These are phyloP conservation scores for Harlomillsia oculata DNA, from an alignment of 1,140 invertebrate species.

Conservation along the genomic window DNA sequence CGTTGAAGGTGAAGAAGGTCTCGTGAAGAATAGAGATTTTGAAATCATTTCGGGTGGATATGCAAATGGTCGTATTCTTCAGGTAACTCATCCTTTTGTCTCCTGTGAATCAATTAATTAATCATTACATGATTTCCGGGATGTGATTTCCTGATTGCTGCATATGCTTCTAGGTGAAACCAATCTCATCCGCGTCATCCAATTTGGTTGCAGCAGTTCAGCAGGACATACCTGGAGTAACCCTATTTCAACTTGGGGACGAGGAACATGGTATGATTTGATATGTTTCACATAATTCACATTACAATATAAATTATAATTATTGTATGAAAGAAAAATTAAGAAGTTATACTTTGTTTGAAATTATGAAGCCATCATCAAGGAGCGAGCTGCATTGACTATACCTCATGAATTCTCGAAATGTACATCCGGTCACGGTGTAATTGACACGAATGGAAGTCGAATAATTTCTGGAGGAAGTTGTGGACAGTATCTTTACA, in stretches of 20 bases:
- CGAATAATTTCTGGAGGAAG: slow-evolving; percentile 7
- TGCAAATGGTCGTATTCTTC: slow-evolving; percentile 20
- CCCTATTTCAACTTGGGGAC: slow-evolving; percentile 28
- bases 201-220: slow-evolving; percentile 21
- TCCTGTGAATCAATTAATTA: background rate
- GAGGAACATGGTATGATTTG: slow-evolving; percentile 28
- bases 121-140: background rate
- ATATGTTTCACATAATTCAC: background rate
- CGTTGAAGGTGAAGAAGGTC: slow-evolving; percentile 33
- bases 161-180: slow-evolving; percentile 1
- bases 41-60: slow-evolving; percentile 35
- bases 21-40: slow-evolving; percentile 36
- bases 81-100: slow-evolving; percentile 12
- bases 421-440: background rate
- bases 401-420: background rate
- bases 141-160: background rate
- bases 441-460: slow-evolving; percentile 12
- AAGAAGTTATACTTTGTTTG: background rate
- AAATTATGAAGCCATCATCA: slow-evolving; percentile 16
- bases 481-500: slow-evolving; percentile 6
- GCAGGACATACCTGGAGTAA: slow-evolving; percentile 14
- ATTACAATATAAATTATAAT: background rate
- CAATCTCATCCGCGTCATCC: background rate
- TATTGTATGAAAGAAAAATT: background rate
- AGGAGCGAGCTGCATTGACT: slow-evolving; percentile 4